These are phyloP conservation scores for Chrysopilus asiliformis DNA, from an alignment of 2,888 invertebrate genomes.

Conservation along the genomic window DNA sequence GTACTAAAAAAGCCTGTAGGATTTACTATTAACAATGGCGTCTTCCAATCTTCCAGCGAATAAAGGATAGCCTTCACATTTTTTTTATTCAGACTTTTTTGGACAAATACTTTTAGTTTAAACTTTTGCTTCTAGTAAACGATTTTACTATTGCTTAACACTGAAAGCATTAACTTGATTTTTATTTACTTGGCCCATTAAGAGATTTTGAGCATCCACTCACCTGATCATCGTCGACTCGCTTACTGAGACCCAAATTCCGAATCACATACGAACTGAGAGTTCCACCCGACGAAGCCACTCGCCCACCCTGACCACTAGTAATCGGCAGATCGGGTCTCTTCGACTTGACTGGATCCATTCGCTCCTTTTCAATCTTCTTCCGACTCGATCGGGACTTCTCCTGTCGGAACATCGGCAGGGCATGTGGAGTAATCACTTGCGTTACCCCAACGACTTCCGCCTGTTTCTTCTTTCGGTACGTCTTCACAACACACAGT, in stretches of 20 bases:
- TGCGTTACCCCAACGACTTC: conserved; percentile 84
- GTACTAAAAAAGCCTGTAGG: not conserved
- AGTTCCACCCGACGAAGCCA: conserved; percentile 90
- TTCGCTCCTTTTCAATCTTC: conserved; percentile 78
- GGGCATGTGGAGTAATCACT: conserved; percentile 90
- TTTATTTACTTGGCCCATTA: too few relatives aligned
- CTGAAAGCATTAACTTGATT: too few relatives aligned
- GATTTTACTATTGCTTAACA: too few relatives aligned
- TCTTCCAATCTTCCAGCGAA: too few relatives aligned
- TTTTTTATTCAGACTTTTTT: too few relatives aligned
- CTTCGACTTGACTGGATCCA: conserved; percentile 72
- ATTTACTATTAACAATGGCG: not conserved
- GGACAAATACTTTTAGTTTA: too few relatives aligned
- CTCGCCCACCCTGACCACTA: conserved; percentile 82
- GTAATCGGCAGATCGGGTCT: conserved; percentile 79
- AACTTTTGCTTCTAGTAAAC: too few relatives aligned
- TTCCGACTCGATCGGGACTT: conserved; percentile 78
- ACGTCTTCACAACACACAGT: conserved; percentile 70
- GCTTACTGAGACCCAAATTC: conserved; percentile 84
- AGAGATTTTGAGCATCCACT: too few relatives aligned
- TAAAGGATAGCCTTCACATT: too few relatives aligned
- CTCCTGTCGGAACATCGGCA: conserved; percentile 90
- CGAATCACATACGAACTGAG: conserved; percentile 92
- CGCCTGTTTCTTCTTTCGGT: conserved; percentile 63
- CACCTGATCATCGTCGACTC: conserved; percentile 77